Conservation (phyloP, 1,140 invertebrate species). For the Trichogramma pretiosum region DNA sequence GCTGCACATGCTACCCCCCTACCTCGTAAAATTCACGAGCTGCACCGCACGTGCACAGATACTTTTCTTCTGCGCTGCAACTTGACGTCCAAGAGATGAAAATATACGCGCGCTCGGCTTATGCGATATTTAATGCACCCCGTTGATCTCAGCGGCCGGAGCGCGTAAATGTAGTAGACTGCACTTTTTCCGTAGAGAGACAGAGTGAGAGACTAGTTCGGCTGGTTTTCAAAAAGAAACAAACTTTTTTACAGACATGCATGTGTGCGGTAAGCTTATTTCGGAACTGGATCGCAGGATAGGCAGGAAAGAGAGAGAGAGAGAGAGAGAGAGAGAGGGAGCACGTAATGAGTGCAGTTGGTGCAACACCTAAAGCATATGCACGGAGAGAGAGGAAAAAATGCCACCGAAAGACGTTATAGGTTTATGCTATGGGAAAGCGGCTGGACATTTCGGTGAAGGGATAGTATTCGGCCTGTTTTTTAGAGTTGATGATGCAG, state of each 20-base stretch:
- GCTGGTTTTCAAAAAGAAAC: conserved; percentile 23
- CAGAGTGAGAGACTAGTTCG: conserved; percentile 6
- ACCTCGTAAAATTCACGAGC: too few species aligned
- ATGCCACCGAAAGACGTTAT: not conserved
- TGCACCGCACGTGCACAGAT: not conserved
- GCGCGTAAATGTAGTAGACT: too few species aligned
- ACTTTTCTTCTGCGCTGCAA: too few species aligned
- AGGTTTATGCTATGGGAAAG: not conserved
- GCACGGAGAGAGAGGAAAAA: not conserved
- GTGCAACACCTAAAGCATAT: too few species aligned
- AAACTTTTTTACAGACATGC: conserved; percentile 10
- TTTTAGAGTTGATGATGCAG: too few species aligned
- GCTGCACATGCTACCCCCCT: too few species aligned
- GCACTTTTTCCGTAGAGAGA: conserved; percentile 13
- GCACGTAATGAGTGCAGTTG: not conserved
- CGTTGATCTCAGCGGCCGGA: conserved; percentile 10
- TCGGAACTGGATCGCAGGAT: conserved; percentile 11
- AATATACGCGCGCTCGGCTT: not conserved
- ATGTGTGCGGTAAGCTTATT: not conserved
- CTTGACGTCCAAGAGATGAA: too few species aligned
- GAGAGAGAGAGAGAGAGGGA: conserved; percentile 1
- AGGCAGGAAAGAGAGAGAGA: not conserved
- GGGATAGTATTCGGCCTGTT: too few species aligned
- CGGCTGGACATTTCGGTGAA: not conserved
- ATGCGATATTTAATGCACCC: conserved; percentile 1